Conservation (phyloP, 1,140 invertebrate species). For the Trissolcus basalis region DNA sequence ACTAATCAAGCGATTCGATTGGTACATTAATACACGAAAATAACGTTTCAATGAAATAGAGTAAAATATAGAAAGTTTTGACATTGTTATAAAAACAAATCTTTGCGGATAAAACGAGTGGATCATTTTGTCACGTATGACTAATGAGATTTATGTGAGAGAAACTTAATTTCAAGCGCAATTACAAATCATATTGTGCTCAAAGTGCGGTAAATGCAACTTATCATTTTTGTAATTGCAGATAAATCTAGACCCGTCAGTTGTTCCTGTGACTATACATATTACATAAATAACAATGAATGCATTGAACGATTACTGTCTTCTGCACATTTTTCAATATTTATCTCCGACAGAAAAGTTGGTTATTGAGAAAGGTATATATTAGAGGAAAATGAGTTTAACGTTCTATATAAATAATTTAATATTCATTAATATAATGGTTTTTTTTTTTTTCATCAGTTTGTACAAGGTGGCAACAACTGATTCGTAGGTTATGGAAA, state of each 20-base stretch:
- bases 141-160: too few species aligned
- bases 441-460: conserved; percentile 21
- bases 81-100: conserved; percentile 27
- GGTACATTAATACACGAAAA: conserved; percentile 20
- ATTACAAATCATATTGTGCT: too few species aligned
- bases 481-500: conserved; percentile 27
- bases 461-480: conserved; percentile 33
- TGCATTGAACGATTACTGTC: conserved; percentile 40
- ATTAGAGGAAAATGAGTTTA: too few species aligned
- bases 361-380: conserved; percentile 27
- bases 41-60: conserved; percentile 14
- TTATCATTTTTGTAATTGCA: neutral
- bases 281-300: conserved; percentile 21
- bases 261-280: too few species aligned
- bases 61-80: conserved; percentile 13
- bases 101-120: conserved; percentile 32
- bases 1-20: conserved; percentile 24
- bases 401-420: too few species aligned
- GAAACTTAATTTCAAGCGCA: too few species aligned
- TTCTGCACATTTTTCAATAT: conserved; percentile 43
- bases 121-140: too few species aligned
- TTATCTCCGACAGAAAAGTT: conserved; percentile 33
- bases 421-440: too few species aligned
- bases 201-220: too few species aligned
- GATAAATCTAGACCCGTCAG: neutral